Evolutionary conservation across 2,888 invertebrate genomes (phyloP).

Genomic region (Brenthis hecate): DNA sequence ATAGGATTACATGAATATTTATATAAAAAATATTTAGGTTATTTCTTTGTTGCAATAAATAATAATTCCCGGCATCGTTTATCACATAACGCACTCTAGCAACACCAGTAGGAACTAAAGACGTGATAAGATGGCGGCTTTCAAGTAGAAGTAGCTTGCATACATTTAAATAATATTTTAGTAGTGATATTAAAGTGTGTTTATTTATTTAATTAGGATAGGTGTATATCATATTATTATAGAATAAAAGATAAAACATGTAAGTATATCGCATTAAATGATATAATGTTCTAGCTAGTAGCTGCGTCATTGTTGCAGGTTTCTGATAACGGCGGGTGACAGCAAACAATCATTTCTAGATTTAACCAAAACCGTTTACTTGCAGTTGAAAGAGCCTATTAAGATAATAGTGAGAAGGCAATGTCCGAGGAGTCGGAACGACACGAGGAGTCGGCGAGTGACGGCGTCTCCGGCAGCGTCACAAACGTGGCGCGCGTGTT

Average conservation of each 20-base stretch:
- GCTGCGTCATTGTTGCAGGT: slow-evolving; percentile 56
- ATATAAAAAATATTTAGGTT: too few species aligned
- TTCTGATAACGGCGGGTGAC: slow-evolving; percentile 65
- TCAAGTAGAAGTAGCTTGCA: slow-evolving; percentile 52
- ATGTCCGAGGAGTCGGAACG: slow-evolving; percentile 80
- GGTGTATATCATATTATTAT: slow-evolving; percentile 29
- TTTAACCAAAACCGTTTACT: slow-evolving; percentile 67
- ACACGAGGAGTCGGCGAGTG: slow-evolving; percentile 73
- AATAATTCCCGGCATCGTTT: not conserved
- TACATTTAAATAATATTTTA: slow-evolving; percentile 55
- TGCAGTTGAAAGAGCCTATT: slow-evolving; percentile 74
- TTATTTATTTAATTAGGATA: slow-evolving; percentile 32
- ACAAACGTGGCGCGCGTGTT: slow-evolving; percentile 81
- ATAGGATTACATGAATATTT: too few species aligned
- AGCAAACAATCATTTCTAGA: slow-evolving; percentile 57
- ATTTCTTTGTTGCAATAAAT: too few species aligned
- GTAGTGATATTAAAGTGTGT: slow-evolving; percentile 47
- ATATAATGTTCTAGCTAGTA: slow-evolving; percentile 36
- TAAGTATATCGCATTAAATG: slow-evolving; percentile 52
- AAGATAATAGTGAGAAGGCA: slow-evolving; percentile 74
- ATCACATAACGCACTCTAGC: not conserved
- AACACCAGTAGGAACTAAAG: slow-evolving; percentile 31
- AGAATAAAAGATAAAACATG: slow-evolving; percentile 46
- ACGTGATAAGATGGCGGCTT: slow-evolving; percentile 73
- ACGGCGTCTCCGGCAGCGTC: slow-evolving; percentile 75